Evolutionary conservation across 37 sponge, comb jelly and placozoan species (phyloP), one percentile per base, ranked within the genome.

Genomic region (Ianthella basta): DNA sequence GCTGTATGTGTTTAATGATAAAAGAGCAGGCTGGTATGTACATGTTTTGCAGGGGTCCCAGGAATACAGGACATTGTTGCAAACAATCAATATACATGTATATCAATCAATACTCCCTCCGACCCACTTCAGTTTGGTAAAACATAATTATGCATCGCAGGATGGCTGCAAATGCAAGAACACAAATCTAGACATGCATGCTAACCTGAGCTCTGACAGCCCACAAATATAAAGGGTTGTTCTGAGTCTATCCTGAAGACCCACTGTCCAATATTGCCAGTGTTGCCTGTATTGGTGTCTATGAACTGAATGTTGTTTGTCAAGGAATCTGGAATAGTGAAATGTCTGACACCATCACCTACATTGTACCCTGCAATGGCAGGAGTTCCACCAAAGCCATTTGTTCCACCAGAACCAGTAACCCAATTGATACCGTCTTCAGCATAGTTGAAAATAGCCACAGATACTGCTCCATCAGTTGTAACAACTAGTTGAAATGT

Each of bases 391-490:
- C 56, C 27, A 55, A 78, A 55, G 56, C 79, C 79, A 55, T 25
- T 55, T 24, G 10, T 57, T 23, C 82, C 82, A 20, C 34, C 25
- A 57, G 16, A 60, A 59, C 82, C 34, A 29, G 82, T 57, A 6
- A 57, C 56, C 82, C 82, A 81, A 27, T 81, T 81, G 5, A 81
- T 81, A 8, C 82, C 82, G 6, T 25, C 32, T 24, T 81, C 69
- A 83, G 83, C 67, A 38, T 64, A 83, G 13, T 40, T 37, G 68
- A 67, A 83, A 25, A 83, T 83, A 25, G 68, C 83, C 15, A 34
- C 37, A 38, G 83, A 83, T 83, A 20, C 2, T 13, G 20, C 37
- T 3, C 83, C 68, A 83, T 83, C 36, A 38, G 83, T 83, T 67
- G 83, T 27, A 64, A 83, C 24, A 14, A 83, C 68, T 27, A 61